A percentile compares a stretch with the other conserved stretches of the same genome.
These are phyloP conservation scores for Diaperis boleti DNA, from an alignment of 2,888 invertebrate species.

Conservation along the genomic window DNA sequence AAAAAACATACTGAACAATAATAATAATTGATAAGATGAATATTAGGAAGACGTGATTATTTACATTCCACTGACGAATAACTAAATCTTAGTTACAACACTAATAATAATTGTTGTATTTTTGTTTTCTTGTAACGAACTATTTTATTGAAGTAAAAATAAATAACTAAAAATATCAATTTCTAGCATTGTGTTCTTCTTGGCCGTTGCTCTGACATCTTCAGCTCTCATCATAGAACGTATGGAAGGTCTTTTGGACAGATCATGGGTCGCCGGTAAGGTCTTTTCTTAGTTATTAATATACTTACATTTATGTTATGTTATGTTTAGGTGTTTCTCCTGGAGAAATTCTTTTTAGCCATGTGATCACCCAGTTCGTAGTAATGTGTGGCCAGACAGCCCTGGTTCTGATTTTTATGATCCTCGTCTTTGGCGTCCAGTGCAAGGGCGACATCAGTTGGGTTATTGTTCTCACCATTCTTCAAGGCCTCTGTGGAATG, in stretches of 20 bases:
- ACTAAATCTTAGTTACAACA: too few relatives aligned
- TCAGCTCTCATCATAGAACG: constrained; percentile 91
- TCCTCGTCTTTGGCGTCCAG: constrained; percentile 89
- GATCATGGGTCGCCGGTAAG: constrained; percentile 89
- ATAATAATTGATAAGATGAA: too few relatives aligned
- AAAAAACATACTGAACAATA: too few relatives aligned
- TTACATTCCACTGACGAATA: too few relatives aligned
- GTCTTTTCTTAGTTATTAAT: not conserved
- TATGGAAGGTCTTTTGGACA: constrained; percentile 90
- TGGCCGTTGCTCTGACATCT: constrained; percentile 94
- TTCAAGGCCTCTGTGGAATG: constrained; percentile 96
- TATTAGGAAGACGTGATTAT: too few relatives aligned
- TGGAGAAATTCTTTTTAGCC: constrained; percentile 92
- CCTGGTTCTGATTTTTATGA: constrained; percentile 91
- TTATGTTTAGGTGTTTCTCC: constrained; percentile 93
- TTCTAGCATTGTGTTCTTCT: constrained; percentile 92
- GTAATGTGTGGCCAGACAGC: constrained; percentile 96
- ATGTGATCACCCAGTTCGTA: constrained; percentile 94
- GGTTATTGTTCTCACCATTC: constrained; percentile 86
- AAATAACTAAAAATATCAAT: too few relatives aligned
- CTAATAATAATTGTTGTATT: too few relatives aligned
- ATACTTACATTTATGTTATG: too few relatives aligned
- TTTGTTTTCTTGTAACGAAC: not conserved
- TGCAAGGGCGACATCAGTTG: constrained; percentile 88
- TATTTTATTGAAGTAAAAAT: constrained; percentile 35